A percentile compares a stretch with the other conserved stretches of the same genome.
Evolutionary conservation across 2,888 invertebrate genomes (phyloP).

Genomic region (Blastobasis lacticolella): DNA sequence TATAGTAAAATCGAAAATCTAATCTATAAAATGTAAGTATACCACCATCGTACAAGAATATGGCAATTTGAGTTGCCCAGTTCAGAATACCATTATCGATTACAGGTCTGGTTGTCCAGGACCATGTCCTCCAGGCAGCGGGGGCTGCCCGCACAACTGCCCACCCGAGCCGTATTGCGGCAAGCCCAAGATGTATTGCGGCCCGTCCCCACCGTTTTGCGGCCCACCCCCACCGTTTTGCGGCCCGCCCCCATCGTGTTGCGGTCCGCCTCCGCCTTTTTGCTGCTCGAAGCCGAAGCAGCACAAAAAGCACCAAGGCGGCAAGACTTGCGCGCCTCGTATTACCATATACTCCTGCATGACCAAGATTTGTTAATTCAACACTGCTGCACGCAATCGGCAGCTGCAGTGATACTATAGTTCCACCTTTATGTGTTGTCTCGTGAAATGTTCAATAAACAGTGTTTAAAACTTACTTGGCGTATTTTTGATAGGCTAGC

Average conservation of each 20-base stretch:
- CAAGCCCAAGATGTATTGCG: no score
- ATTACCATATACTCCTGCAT: slow-evolving; percentile 43
- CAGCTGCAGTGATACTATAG: no score
- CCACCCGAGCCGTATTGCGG: no score
- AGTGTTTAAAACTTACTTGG: no score
- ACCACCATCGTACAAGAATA: background rate
- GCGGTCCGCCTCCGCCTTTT: slow-evolving; percentile 2
- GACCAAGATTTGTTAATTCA: slow-evolving; percentile 12
- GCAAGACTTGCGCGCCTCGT: slow-evolving; percentile 42
- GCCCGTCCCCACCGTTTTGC: slow-evolving; percentile 8
- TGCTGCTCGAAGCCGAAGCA: slow-evolving; percentile 27
- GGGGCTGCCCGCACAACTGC: no score
- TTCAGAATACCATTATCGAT: background rate
- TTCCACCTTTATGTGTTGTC: no score
- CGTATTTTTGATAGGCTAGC: no score
- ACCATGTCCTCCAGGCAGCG: background rate
- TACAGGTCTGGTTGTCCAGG: background rate
- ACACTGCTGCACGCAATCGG: no score
- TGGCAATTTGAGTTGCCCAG: background rate
- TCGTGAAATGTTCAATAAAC: no score
- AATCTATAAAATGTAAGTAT: background rate
- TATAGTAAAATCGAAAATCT: background rate
- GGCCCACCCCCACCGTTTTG: no score
- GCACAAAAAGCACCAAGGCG: slow-evolving; percentile 9
- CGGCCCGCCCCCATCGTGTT: background rate